Evolutionary conservation across 2,888 invertebrate genomes (phyloP).

Genomic region (Coremacera marginata): DNA sequence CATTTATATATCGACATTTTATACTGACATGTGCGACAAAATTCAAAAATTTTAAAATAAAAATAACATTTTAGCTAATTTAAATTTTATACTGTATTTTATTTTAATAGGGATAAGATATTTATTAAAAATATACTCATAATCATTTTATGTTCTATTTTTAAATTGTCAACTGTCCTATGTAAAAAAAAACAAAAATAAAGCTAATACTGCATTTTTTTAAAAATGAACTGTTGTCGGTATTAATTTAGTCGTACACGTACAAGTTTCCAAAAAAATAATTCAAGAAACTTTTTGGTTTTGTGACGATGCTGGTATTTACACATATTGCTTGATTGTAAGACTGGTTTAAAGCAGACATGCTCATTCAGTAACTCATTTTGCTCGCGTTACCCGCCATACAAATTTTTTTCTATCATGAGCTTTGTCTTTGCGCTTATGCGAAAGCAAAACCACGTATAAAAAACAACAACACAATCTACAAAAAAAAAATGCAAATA

Average conservation of each 20-base stretch:
- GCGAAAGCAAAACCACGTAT: no score
- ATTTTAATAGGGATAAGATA: slow-evolving; percentile 20
- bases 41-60: slow-evolving; percentile 10
- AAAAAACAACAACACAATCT: no score
- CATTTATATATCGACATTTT: slow-evolving; percentile 27
- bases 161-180: slow-evolving; percentile 17
- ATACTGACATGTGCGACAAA: slow-evolving; percentile 8
- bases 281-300: no score
- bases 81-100: slow-evolving; percentile 20
- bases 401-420: no score
- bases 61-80: slow-evolving; percentile 28
- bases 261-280: no score
- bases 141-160: slow-evolving; percentile 18
- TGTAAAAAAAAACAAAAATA: neutral
- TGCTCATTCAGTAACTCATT: no score
- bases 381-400: no score
- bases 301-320: no score
- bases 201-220: neutral
- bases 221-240: neutral
- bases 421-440: no score
- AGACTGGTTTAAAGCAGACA: no score
- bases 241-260: neutral
- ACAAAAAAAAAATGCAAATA: no score
- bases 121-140: slow-evolving; percentile 17
- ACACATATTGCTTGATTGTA: no score